Percentiles rank a stretch among this genome's conserved stretches.
Conservation (phyloP, 2,888 invertebrate species). For the Lasioglossum villosulum region DNA sequence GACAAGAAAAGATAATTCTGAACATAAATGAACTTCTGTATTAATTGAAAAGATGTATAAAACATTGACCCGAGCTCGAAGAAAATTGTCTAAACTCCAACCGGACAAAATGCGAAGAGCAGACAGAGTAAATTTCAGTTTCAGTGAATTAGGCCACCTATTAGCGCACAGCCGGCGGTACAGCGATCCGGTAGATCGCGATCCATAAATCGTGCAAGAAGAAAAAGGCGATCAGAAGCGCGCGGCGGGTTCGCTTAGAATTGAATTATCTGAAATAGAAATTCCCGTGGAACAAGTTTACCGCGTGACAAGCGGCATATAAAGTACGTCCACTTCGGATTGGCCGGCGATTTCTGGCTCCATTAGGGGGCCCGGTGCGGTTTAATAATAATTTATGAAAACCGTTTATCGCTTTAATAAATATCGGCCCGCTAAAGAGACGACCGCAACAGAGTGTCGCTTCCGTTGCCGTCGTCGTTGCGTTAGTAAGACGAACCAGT, state of each 20-base stretch:
- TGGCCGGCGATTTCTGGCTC: neutral
- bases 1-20: too few relatives aligned
- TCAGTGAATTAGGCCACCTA: neutral
- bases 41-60: too few relatives aligned
- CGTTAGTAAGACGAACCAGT: constrained; percentile 1
- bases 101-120: neutral
- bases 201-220: neutral
- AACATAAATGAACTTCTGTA: too few relatives aligned
- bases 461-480: constrained; percentile 5
- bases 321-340: neutral
- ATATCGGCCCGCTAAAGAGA: constrained; percentile 22
- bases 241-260: neutral
- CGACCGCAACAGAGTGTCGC: constrained; percentile 22
- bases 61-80: neutral
- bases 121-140: neutral
- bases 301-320: neutral
- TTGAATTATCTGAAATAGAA: constrained; percentile 7
- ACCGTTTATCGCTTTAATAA: constrained; percentile 10
- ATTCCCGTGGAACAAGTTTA: neutral
- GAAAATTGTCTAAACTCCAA: neutral
- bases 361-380: neutral
- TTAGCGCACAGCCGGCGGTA: neutral
- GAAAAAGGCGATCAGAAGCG: neutral
- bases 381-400: neutral
- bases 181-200: neutral